A percentile compares a stretch with the other conserved stretches of the same genome.
Conservation (phyloP, 1,140 invertebrate genomes). For the Drosophila lacertosa region DNA sequence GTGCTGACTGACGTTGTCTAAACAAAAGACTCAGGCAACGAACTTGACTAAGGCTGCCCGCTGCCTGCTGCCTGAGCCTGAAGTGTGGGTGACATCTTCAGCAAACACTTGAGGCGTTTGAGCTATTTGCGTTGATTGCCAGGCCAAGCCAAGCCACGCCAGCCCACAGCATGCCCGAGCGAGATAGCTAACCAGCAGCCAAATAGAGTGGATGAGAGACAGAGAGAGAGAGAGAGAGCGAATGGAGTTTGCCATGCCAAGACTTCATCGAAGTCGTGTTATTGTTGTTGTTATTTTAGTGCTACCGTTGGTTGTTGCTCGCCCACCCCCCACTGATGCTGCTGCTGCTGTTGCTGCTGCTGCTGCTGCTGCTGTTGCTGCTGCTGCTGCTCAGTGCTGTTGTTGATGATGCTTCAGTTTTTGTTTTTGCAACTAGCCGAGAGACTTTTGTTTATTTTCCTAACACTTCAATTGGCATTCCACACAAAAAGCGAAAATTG, state of each 20-base stretch:
- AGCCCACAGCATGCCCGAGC: constrained; percentile 11
- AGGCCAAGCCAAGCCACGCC: constrained; percentile 32
- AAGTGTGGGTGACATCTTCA: constrained; percentile 82
- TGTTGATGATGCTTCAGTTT: constrained; percentile 77
- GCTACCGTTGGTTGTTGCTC: constrained; percentile 66
- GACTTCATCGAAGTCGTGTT: constrained; percentile 65
- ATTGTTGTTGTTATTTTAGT: constrained; percentile 79
- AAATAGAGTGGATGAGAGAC: constrained; percentile 31
- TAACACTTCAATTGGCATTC: constrained; percentile 83
- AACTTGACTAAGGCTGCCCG: constrained; percentile 63
- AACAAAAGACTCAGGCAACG: constrained; percentile 80
- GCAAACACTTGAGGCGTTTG: constrained; percentile 82
- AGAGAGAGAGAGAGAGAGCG: not conserved
- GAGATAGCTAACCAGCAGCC: too few relatives aligned
- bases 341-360: constrained; percentile 16
- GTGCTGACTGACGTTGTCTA: constrained; percentile 68
- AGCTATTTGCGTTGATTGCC: constrained; percentile 82
- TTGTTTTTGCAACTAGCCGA: constrained; percentile 62
- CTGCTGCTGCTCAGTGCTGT: too few relatives aligned
- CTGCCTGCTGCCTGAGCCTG: constrained; percentile 42
- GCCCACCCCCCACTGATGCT: constrained; percentile 17
- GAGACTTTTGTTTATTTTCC: constrained; percentile 77
- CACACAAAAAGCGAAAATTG: constrained; percentile 81
- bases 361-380: constrained; percentile 56
- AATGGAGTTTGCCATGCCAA: constrained; percentile 36